phyloP scores from a whole-genome alignment of 2,113 vertebrate genomes.

The Nesogale talazaci region DNA sequence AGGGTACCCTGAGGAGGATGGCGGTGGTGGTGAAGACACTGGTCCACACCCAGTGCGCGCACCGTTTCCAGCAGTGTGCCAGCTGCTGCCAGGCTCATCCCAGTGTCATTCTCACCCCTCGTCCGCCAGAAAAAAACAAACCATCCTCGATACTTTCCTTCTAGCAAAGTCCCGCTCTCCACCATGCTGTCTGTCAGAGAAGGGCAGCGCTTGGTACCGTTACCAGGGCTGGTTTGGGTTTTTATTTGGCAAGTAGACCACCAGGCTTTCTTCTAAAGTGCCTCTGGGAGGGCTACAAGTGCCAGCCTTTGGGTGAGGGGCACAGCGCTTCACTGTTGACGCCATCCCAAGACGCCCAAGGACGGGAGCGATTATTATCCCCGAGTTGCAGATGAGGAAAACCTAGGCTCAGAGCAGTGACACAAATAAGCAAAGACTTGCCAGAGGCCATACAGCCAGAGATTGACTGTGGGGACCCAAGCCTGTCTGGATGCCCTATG shows the following conservation, averaged over 20 bases:
- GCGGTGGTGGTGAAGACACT: too few relatives aligned
- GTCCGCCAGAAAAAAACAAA: neutral
- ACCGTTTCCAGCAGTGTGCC: too few relatives aligned
- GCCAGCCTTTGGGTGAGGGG: neutral
- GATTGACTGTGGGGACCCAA: neutral
- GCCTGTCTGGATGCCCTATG: neutral
- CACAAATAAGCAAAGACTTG: neutral
- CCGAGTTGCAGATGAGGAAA: constrained; percentile 30
- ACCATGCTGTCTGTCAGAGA: neutral
- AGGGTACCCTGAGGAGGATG: too few relatives aligned
- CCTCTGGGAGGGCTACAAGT: neutral
- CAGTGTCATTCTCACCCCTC: too few relatives aligned
- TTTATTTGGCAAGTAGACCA: neutral
- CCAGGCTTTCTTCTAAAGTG: neutral
- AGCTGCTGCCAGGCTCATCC: too few relatives aligned
- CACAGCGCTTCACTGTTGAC: neutral
- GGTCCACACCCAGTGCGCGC: too few relatives aligned
- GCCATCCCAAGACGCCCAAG: too few relatives aligned
- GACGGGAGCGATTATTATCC: neutral
- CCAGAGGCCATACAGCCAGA: neutral
- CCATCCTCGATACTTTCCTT: neutral
- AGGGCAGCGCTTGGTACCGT: too few relatives aligned
- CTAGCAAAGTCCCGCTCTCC: neutral
- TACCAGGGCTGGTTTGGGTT: too few relatives aligned
- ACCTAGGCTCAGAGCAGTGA: constrained; percentile 4